Conservation (phyloP, 1,140 invertebrate genomes). For the Drosophila ambigua region DNA sequence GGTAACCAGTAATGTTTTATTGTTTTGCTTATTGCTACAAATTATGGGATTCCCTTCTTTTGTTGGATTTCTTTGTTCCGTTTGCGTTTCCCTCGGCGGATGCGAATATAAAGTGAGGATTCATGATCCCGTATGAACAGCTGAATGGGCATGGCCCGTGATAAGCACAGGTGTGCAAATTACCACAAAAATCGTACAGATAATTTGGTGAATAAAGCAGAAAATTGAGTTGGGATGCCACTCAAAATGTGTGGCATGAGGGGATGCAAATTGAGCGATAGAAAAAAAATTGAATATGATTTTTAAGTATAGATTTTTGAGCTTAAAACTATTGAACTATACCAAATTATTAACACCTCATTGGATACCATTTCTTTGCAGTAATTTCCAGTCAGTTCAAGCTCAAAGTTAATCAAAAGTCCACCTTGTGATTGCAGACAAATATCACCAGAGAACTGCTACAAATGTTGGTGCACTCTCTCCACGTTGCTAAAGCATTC, state of each 20-base stretch:
- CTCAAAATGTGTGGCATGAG: neutral
- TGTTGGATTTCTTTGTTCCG: constrained; percentile 9
- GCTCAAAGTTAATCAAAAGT: neutral
- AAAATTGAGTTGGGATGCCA: constrained; percentile 3
- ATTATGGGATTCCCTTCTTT: constrained; percentile 34
- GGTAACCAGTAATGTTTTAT: constrained; percentile 62
- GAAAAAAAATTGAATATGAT: neutral
- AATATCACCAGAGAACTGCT: constrained; percentile 19
- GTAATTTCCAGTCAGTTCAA: neutral
- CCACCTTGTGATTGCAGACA: neutral
- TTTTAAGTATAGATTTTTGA: neutral
- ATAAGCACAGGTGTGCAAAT: constrained; percentile 32
- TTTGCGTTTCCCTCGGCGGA: constrained; percentile 8
- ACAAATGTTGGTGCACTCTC: constrained; percentile 19
- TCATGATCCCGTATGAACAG: constrained; percentile 10
- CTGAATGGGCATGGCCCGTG: constrained; percentile 6
- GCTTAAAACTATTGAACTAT: no score
- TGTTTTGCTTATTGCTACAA: constrained; percentile 75
- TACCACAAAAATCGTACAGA: neutral
- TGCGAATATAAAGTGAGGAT: constrained; percentile 30
- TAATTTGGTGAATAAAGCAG: constrained; percentile 10
- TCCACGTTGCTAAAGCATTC: constrained; percentile 3
- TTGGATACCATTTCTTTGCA: no score
- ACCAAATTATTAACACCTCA: no score
- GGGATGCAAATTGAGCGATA: neutral